Conservation (phyloP, 2,113 vertebrate species). For the Sinocyclocheilus maitianheensis region DNA sequence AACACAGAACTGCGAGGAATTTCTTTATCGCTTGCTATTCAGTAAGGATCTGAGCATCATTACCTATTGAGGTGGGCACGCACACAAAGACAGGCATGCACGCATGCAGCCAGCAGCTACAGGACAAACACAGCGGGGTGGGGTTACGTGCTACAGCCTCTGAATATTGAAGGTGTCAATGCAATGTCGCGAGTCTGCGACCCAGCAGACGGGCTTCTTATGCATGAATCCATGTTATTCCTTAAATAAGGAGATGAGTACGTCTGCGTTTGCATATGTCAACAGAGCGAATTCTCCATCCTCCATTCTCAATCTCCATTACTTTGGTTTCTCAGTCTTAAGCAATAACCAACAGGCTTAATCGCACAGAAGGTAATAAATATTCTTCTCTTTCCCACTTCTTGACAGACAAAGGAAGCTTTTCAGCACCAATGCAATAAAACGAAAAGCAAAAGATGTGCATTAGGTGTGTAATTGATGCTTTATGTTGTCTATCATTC, state of each 20-base stretch:
- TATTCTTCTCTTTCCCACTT: neutral
- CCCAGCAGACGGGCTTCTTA: slow-evolving; percentile 6
- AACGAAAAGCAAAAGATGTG: neutral
- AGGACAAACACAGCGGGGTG: slow-evolving; percentile 18
- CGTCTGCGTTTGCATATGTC: neutral
- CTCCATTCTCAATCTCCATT: slow-evolving; percentile 7
- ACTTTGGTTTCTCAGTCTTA: neutral
- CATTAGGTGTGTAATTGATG: no score
- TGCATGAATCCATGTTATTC: slow-evolving; percentile 23
- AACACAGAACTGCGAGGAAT: neutral
- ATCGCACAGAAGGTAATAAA: slow-evolving; percentile 8
- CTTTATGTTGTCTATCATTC: neutral
- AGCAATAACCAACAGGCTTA: slow-evolving; percentile 26
- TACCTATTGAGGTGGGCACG: slow-evolving; percentile 19
- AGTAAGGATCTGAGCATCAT: neutral
- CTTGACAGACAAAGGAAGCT: neutral
- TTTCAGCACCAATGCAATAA: slow-evolving; percentile 1
- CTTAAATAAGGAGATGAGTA: neutral
- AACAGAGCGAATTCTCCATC: neutral
- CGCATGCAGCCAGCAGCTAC: slow-evolving; percentile 3
- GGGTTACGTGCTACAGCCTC: slow-evolving; percentile 17
- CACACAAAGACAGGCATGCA: no score
- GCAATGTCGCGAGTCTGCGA: neutral
- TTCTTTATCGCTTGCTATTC: neutral
- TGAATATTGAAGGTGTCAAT: slow-evolving; percentile 25